Evolutionary conservation across 2,113 vertebrate genomes (phyloP).

Genomic region (Etia nguti): DNA sequence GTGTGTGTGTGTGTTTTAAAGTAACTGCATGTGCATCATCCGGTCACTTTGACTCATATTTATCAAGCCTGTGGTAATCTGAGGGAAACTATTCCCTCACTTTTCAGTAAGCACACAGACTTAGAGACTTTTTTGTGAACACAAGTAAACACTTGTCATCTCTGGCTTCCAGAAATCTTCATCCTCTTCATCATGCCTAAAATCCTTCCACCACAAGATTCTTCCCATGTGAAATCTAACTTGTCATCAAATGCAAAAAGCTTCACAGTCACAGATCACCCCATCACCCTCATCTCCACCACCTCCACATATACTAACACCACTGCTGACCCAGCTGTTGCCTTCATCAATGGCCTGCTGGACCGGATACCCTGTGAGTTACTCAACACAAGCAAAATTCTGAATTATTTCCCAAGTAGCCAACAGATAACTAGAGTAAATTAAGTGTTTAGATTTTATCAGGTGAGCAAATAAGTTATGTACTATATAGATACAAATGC

Average conservation of each 20-base stretch:
- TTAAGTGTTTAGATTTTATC: neutral
- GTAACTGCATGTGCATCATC: accelerated
- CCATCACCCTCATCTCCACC: neutral
- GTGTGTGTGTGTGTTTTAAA: neutral
- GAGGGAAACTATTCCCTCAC: neutral
- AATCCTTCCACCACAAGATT: neutral
- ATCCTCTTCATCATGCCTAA: conserved; percentile 8
- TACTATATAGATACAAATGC: neutral
- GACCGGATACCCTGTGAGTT: conserved; percentile 78
- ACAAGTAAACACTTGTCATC: neutral
- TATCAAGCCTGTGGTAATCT: neutral
- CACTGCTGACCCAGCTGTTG: neutral
- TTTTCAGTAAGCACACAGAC: neutral
- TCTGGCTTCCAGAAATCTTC: neutral
- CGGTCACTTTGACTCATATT: accelerated
- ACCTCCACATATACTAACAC: neutral
- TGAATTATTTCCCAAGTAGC: neutral
- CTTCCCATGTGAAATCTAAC: neutral
- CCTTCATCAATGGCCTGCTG: conserved; percentile 55
- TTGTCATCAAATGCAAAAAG: neutral
- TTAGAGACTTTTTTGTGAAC: neutral
- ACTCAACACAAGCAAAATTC: neutral
- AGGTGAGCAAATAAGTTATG: neutral
- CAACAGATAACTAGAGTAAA: neutral
- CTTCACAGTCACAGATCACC: neutral